A percentile compares a stretch with the other conserved stretches of the same genome.
These are phyloP conservation scores for Pavo muticus DNA, from an alignment of 2,113 vertebrate species.

Conservation along the genomic window DNA sequence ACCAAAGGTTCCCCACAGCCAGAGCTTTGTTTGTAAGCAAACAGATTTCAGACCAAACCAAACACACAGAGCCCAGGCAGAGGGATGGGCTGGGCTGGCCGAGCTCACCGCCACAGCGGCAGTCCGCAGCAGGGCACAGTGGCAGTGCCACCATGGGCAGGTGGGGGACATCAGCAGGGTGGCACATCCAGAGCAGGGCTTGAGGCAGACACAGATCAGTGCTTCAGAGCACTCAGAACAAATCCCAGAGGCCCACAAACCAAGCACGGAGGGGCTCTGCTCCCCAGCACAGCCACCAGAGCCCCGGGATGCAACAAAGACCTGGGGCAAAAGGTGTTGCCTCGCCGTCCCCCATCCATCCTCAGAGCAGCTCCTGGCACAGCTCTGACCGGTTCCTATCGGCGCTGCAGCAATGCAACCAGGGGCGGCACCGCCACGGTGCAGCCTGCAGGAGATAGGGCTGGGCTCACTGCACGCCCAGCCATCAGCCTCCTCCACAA, in stretches of 20 bases:
- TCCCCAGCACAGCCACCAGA: not conserved
- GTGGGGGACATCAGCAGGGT: not conserved
- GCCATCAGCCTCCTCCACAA: not conserved
- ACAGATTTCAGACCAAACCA: not conserved
- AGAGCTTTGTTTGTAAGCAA: not conserved
- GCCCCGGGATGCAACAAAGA: not conserved
- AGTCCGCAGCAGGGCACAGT: not conserved
- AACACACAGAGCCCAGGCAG: accelerated
- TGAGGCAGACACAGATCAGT: not conserved
- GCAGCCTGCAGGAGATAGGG: not conserved
- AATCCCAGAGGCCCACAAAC: not conserved
- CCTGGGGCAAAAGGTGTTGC: not conserved
- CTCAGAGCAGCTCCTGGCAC: not conserved
- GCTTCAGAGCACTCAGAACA: not conserved
- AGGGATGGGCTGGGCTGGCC: not conserved
- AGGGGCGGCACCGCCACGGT: not conserved
- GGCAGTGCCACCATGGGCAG: accelerated
- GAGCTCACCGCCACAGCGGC: not conserved
- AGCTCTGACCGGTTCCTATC: not conserved
- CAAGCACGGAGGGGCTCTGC: accelerated
- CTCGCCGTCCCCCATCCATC: not conserved
- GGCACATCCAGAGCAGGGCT: not conserved
- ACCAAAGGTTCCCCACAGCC: not conserved
- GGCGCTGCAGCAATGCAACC: not conserved
- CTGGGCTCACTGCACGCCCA: not conserved